Evolutionary conservation across 1,140 invertebrate species (phyloP).

Genomic region (Drosophila asahinai): DNA sequence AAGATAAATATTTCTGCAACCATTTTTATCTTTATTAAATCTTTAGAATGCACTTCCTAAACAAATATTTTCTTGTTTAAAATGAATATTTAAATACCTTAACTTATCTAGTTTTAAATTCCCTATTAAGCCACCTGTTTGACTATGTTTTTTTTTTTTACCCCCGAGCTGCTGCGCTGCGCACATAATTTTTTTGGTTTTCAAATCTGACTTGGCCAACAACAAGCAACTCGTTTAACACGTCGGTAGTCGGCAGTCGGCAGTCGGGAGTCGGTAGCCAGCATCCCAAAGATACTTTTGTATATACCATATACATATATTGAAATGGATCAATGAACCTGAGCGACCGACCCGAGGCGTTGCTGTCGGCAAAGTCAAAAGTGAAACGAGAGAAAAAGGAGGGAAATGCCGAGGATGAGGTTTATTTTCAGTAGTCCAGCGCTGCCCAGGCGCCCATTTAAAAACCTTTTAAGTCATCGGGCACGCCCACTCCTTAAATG

Average conservation of each 20-base stretch:
- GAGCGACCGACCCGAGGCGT: conserved; percentile 62
- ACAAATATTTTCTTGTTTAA: no score
- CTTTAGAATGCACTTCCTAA: no score
- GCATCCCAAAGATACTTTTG: conserved; percentile 17
- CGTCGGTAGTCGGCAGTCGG: conserved; percentile 23
- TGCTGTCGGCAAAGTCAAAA: conserved; percentile 75
- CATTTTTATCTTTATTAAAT: no score
- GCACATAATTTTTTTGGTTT: neutral
- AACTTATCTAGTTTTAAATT: no score
- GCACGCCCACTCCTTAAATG: conserved; percentile 77
- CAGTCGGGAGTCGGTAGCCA: neutral
- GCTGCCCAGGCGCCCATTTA: conserved; percentile 67
- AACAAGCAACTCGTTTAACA: conserved; percentile 59
- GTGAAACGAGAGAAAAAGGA: conserved; percentile 18
- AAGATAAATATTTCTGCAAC: no score
- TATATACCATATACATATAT: neutral
- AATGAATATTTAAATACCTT: no score
- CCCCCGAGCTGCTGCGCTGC: neutral
- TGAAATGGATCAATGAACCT: conserved; percentile 79
- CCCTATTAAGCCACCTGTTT: conserved; percentile 5
- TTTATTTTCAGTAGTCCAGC: conserved; percentile 35
- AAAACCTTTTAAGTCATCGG: conserved; percentile 84
- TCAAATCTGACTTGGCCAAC: neutral
- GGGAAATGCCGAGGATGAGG: conserved; percentile 29
- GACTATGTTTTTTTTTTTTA: neutral